These are phyloP conservation scores for Tautogolabrus adspersus DNA, from an alignment of 2,113 vertebrate genomes.

Conservation along the genomic window DNA sequence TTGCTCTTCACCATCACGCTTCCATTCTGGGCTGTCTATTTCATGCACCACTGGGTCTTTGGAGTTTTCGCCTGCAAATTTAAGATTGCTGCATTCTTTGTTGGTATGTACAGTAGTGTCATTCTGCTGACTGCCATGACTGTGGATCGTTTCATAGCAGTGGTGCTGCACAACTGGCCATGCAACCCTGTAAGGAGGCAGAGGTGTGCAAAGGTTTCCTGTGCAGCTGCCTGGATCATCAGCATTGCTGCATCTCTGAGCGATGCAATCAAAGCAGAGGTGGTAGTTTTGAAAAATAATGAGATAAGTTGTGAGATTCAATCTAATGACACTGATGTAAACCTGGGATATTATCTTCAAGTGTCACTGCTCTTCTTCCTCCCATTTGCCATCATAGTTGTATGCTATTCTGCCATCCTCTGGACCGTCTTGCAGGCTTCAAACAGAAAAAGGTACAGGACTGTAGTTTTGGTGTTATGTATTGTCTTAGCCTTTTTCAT, in stretches of 20 bases:
- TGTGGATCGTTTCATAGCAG: constrained; percentile 80
- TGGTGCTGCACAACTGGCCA: constrained; percentile 75
- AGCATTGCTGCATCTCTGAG: constrained; percentile 71
- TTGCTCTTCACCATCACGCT: constrained; percentile 82
- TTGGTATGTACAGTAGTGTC: constrained; percentile 82
- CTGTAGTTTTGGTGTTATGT: constrained; percentile 75
- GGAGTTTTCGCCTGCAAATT: constrained; percentile 77
- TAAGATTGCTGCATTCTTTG: constrained; percentile 67
- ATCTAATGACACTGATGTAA: background rate
- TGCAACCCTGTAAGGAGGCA: constrained; percentile 50
- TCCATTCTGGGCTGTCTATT: constrained; percentile 81
- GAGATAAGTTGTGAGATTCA: rapidly evolving
- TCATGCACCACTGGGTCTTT: constrained; percentile 80
- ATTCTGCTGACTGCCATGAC: constrained; percentile 86
- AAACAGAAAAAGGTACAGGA: constrained; percentile 71
- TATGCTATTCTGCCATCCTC: constrained; percentile 84
- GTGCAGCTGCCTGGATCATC: constrained; percentile 74
- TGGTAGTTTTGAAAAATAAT: rapidly evolving
- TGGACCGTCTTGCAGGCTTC: constrained; percentile 69
- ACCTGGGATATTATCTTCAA: constrained; percentile 75
- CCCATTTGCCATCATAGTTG: constrained; percentile 78
- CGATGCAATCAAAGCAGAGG: constrained; percentile 61
- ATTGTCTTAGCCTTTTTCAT: constrained; percentile 83
- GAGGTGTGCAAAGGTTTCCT: constrained; percentile 57
- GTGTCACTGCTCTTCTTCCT: constrained; percentile 79